Evolutionary conservation across 2,797 vertebrate species (phyloP).

Genomic region (Gymnoscopelus braueri): DNA sequence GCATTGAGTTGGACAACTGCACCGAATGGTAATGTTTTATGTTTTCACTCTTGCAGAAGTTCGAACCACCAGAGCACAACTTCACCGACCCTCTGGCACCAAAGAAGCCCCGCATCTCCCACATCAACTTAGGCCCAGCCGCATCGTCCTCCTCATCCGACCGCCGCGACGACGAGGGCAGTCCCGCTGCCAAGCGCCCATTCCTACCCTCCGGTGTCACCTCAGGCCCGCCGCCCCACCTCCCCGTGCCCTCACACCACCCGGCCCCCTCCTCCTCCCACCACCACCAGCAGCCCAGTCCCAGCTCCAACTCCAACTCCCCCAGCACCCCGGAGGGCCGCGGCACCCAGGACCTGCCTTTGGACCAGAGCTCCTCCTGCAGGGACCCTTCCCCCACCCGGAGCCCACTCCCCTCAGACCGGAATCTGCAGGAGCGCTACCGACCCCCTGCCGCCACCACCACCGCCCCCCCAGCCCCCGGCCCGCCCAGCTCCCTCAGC

Average conservation of each 20-base stretch:
- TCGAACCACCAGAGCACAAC: slow-evolving; percentile 72
- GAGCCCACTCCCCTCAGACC: slow-evolving; percentile 61
- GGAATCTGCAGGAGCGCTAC: slow-evolving; percentile 57
- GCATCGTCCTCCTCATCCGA: slow-evolving; percentile 68
- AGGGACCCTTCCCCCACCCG: slow-evolving; percentile 82
- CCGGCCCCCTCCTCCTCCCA: slow-evolving; percentile 66
- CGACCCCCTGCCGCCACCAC: slow-evolving; percentile 32
- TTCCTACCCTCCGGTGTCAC: slow-evolving; percentile 62
- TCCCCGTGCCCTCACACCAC: slow-evolving; percentile 68
- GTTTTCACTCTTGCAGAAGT: slow-evolving; percentile 79
- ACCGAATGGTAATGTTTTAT: neutral
- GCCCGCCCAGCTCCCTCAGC: slow-evolving; percentile 49
- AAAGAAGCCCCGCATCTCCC: slow-evolving; percentile 91
- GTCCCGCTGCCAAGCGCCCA: slow-evolving; percentile 64
- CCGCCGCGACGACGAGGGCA: slow-evolving; percentile 74
- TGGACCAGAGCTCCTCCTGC: slow-evolving; percentile 82
- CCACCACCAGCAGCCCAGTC: slow-evolving; percentile 80
- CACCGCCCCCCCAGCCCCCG: slow-evolving; percentile 43
- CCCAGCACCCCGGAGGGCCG: slow-evolving; percentile 89
- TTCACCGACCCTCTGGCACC: slow-evolving; percentile 87
- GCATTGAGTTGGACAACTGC: neutral
- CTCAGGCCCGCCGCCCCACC: slow-evolving; percentile 61
- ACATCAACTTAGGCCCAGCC: slow-evolving; percentile 79
- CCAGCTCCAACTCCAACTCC: slow-evolving; percentile 87
- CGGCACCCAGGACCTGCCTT: slow-evolving; percentile 88